phyloP scores from a whole-genome alignment of 1,140 invertebrate species.

The Drusus annulatus region DNA sequence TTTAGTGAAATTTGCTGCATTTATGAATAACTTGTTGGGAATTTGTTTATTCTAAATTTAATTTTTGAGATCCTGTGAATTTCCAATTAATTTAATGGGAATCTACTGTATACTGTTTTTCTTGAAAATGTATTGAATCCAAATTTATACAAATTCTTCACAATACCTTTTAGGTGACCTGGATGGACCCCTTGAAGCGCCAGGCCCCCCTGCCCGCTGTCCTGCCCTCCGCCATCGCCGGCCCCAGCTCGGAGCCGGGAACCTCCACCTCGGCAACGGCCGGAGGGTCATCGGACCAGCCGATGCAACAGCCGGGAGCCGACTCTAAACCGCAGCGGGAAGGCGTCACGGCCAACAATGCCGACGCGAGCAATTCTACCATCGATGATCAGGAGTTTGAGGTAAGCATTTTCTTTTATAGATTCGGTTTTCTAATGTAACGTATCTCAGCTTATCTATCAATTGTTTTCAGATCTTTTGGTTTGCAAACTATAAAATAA shows the following conservation, averaged over 20 bases:
- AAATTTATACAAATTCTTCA: background rate
- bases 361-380: background rate
- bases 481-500: too few relatives aligned
- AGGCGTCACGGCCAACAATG: background rate
- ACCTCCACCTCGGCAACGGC: background rate
- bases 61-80: too few relatives aligned
- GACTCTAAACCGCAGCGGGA: background rate
- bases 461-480: too few relatives aligned
- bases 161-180: constrained; percentile 33
- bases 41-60: too few relatives aligned
- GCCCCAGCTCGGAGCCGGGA: background rate
- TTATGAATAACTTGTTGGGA: too few relatives aligned
- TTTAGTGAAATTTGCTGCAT: too few relatives aligned
- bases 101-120: too few relatives aligned
- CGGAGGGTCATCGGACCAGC: background rate
- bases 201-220: background rate
- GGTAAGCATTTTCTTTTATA: background rate
- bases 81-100: too few relatives aligned
- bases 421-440: too few relatives aligned
- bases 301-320: background rate
- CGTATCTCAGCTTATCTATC: too few relatives aligned
- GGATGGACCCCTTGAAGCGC: constrained; percentile 27
- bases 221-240: background rate
- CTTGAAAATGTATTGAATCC: too few relatives aligned
- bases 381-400: constrained; percentile 35